Conservation (phyloP, 2,797 vertebrate genomes). For the Sebastes iracundus region DNA sequence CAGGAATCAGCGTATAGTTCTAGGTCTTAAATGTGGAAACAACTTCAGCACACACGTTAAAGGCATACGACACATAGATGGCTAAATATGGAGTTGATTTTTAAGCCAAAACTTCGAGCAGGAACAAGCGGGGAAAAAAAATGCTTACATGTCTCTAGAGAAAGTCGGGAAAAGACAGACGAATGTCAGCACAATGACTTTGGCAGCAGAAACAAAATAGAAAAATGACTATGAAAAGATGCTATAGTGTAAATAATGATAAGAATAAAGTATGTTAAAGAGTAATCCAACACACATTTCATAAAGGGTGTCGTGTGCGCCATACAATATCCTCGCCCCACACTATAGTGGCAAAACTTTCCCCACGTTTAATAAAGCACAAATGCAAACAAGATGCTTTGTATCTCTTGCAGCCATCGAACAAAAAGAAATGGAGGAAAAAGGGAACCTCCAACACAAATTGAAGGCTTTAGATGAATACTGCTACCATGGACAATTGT, state of each 20-base stretch:
- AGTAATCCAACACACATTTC: background rate
- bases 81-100: background rate
- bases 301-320: background rate
- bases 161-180: background rate
- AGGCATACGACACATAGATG: background rate
- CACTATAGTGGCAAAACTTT: background rate
- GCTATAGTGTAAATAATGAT: background rate
- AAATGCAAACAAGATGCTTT: background rate
- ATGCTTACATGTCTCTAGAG: background rate
- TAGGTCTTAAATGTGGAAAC: background rate
- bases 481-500: background rate
- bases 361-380: background rate
- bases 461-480: background rate
- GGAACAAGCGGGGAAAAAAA: background rate
- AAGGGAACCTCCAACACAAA: background rate
- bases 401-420: background rate
- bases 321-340: background rate
- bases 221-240: background rate
- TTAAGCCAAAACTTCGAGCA: background rate
- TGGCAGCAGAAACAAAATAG: background rate
- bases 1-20: background rate
- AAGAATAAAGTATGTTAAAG: background rate
- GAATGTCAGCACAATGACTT: background rate
- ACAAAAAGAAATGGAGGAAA: background rate
- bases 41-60: background rate